Evolutionary conservation across 1,140 invertebrate species (phyloP), one percentile per base, ranked within the genome.

Genomic region (Zaprionus gabonicus): DNA sequence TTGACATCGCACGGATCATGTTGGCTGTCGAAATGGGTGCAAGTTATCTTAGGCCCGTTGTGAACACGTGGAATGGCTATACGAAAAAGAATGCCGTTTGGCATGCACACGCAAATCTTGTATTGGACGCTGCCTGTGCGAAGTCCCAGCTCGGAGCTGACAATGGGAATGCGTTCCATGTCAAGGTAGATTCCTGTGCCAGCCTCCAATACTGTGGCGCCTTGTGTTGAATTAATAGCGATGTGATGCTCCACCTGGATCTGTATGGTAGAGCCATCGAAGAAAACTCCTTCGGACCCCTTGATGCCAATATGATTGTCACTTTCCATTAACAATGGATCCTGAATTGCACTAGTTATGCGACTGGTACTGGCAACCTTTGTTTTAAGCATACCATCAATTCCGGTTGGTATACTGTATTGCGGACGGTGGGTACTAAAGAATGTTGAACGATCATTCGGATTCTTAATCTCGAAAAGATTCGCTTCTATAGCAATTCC

Each of bases 31-130:
- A 96, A 94, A 92, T 95, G 95, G 13, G 95, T 94, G 80, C 96
- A 97, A 28, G 94, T 95, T 7, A 95, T 94, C 70, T 93, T 94
- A 57, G 94, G 94, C 2, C 78, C 84, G 78, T 92, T 94, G 53
- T 91, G 91, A 17, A 94, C 95, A 3, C 92, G 93, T 13, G 95
- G 94, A 3, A 96, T 94, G 0, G 96, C 95, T 4, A 98, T 94
- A 72, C 95, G 94, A 81, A 97, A 98, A 7, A 98, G 90, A 83
- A 96, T 96, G 0, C 97, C 97, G 70, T 96, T 94, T 0, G 97
- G 97, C 96, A 97, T 97, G 84, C 97, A 98, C 2, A 98, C 95
- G 73, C 97, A 98, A 3, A 98, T 94, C 93, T 98, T 98, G 85
- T 96, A 98, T 85, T 97, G 96, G 0, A 93, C 82, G 78, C 92